Evolutionary conservation across 2,797 vertebrate species (phyloP).

Genomic region (Rhinella marina): DNA sequence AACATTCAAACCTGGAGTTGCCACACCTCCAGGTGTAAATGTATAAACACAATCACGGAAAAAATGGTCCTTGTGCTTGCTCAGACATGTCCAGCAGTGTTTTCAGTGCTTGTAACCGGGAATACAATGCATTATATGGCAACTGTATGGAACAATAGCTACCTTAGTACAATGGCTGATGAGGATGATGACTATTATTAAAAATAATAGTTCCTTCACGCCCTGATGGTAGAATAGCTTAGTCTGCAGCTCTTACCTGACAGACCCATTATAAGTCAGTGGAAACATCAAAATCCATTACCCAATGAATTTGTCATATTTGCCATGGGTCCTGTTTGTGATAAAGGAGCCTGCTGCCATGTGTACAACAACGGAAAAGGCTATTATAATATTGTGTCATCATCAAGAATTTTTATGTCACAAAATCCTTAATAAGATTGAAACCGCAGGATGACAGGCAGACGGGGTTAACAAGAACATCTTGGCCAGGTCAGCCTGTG

Average conservation of each 20-base stretch:
- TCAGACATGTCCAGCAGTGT: too few species aligned
- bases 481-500: slow-evolving; percentile 6
- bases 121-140: background rate
- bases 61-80: too few species aligned
- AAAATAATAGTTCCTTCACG: background rate
- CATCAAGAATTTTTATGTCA: background rate
- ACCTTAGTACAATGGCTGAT: background rate
- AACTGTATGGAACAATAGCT: background rate
- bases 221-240: background rate
- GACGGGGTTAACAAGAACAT: slow-evolving; percentile 11
- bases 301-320: background rate
- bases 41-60: too few species aligned
- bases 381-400: background rate
- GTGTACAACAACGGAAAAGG: background rate
- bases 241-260: background rate
- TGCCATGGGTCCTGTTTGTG: background rate
- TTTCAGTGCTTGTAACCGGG: background rate
- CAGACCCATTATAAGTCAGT: background rate
- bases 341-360: background rate
- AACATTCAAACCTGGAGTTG: too few species aligned
- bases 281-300: background rate
- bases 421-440: background rate
- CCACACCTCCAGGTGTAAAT: too few species aligned
- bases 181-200: background rate
- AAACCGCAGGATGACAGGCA: background rate